Conservation (phyloP, 2,113 vertebrate species). For the Copsychus sechellarum region DNA sequence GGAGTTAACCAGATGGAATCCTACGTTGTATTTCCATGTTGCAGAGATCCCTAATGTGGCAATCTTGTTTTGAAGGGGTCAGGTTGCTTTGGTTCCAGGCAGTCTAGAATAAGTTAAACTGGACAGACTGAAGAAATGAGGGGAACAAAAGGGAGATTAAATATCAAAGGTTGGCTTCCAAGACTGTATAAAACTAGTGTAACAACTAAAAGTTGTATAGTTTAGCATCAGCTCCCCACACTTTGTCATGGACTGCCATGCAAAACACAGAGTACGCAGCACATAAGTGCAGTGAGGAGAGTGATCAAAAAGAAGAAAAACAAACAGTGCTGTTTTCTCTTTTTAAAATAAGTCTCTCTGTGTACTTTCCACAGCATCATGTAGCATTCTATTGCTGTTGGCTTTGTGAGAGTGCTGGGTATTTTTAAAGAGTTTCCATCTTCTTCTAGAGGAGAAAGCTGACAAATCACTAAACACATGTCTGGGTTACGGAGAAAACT, state of each 20-base stretch:
- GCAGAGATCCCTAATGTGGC: neutral
- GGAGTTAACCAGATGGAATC: neutral
- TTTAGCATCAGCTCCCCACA: neutral
- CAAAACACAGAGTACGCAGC: neutral
- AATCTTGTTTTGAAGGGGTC: neutral
- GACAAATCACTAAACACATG: neutral
- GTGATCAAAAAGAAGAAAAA: neutral
- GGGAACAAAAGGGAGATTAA: slow-evolving; percentile 27
- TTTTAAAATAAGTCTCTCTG: neutral
- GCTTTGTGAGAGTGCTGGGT: neutral
- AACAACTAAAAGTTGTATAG: neutral
- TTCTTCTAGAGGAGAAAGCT: slow-evolving; percentile 1
- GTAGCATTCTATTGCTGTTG: neutral
- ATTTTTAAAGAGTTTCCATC: slow-evolving; percentile 9
- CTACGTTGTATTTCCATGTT: neutral
- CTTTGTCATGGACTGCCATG: neutral
- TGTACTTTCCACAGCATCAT: neutral
- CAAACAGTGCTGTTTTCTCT: neutral
- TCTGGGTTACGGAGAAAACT: neutral
- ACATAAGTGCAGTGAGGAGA: neutral
- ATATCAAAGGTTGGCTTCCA: neutral
- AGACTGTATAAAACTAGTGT: neutral
- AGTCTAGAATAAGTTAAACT: slow-evolving; percentile 3
- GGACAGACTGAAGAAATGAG: neutral
- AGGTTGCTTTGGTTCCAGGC: slow-evolving; percentile 15